Percentiles rank a stretch among this genome's conserved stretches.
These are phyloP conservation scores for Pangasianodon gigas DNA, from an alignment of 2,113 vertebrate species.

Conservation along the genomic window DNA sequence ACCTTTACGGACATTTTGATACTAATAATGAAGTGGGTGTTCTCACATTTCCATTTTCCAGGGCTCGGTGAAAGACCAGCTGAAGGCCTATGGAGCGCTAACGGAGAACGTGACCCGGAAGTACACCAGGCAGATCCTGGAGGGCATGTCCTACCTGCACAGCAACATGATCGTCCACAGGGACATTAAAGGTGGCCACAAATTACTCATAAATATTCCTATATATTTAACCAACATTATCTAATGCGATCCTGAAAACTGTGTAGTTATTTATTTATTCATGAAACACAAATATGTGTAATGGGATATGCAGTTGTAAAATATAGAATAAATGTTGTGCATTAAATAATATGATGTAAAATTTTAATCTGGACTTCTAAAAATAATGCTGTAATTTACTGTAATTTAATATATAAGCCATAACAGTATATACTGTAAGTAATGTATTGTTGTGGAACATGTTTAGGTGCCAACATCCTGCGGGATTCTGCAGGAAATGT, in stretches of 20 bases:
- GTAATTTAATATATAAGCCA: neutral
- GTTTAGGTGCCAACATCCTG: constrained; percentile 91
- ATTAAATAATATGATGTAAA: too few species aligned
- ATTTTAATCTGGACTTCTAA: too few species aligned
- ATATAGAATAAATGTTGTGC: too few species aligned
- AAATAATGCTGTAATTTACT: too few species aligned
- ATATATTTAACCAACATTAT: too few species aligned
- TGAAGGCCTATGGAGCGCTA: constrained; percentile 92
- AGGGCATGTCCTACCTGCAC: constrained; percentile 94
- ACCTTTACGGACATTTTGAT: neutral
- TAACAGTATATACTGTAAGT: neutral
- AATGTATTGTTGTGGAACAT: neutral
- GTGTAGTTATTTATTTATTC: neutral
- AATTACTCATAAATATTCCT: neutral
- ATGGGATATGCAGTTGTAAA: neutral
- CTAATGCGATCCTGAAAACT: neutral
- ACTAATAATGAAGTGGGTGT: neutral
- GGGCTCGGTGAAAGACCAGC: constrained; percentile 95
- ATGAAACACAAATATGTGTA: neutral
- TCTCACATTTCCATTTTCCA: constrained; percentile 46
- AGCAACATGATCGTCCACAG: constrained; percentile 99
- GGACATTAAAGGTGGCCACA: constrained; percentile 89
- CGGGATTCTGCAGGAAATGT: constrained; percentile 93
- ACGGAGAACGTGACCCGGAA: constrained; percentile 94
- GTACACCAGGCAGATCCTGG: constrained; percentile 93